Evolutionary conservation across 2,797 vertebrate species (phyloP), one percentile per base, ranked within the genome.

Genomic region (Urophycis tenuis): DNA sequence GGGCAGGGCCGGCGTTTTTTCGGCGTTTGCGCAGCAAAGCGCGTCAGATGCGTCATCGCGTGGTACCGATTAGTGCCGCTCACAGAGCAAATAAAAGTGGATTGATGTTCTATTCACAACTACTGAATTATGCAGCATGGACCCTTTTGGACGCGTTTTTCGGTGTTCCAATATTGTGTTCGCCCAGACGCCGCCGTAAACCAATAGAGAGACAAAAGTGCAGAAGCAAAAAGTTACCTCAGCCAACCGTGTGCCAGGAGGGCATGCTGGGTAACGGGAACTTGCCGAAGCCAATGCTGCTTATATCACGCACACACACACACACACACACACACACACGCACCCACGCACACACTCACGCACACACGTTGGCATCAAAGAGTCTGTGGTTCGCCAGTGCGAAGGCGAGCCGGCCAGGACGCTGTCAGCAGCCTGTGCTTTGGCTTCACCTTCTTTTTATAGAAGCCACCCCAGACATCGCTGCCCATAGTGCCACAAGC

Each of bases 371-470:
- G 45, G 45, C 76, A 32, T 82, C 79, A 84, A 70, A 5, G 72
- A 53, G 79, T 81, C 78, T 15, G 72, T 22, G 32, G 81, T 75
- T 76, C n/a, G 90, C 91, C 89, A 78, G 90, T 90, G 90, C 90
- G 82, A 90, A 87, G 90, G 72, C 85, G 88, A 60, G 53, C 6
- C 78, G 76, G 87, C 82, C 90, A 87, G 90, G 89, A 88, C 72
- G 81, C 87, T 89, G 90, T 93, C 92, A 89, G 88, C 88, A 86
- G 85, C 87, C 83, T 10, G 30, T 22, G 86, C 91, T 89, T 89
- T 93, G 81, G 91, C 90, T 92, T 92, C 93, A 95, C 93, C 93
- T 93, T 91, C 94, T 94, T 94, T 95, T 94, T 94, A 94, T 95
- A 96, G 92, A 83, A 85, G 78, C 79, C 77, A 81, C 83, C 90